These are phyloP conservation scores for Rhadina sibilatrix DNA, from an alignment of 2,113 vertebrate genomes.

Conservation along the genomic window DNA sequence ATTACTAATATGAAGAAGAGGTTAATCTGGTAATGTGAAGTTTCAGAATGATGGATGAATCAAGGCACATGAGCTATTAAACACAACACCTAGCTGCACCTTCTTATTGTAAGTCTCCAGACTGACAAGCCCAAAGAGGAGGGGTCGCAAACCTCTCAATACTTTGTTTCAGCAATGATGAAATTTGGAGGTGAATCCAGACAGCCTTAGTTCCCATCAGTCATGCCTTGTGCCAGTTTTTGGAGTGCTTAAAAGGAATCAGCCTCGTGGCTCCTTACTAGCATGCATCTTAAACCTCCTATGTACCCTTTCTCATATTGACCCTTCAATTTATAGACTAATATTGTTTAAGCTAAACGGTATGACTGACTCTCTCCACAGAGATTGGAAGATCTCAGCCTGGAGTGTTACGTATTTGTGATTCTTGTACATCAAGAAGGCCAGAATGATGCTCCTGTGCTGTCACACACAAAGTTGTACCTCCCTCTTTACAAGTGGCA, in stretches of 20 bases:
- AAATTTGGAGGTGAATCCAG: background rate
- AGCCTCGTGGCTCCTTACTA: background rate
- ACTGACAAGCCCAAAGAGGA: background rate
- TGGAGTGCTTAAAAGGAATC: background rate
- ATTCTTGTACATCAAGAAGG: background rate
- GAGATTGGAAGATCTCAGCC: background rate
- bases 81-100: background rate
- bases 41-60: slow-evolving; percentile 36
- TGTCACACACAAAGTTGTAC: background rate
- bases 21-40: slow-evolving; percentile 10
- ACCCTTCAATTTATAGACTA: background rate
- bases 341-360: background rate
- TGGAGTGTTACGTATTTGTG: background rate
- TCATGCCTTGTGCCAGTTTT: background rate
- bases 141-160: background rate
- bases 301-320: background rate
- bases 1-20: slow-evolving; percentile 26
- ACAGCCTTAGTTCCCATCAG: background rate
- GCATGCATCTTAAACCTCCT: background rate
- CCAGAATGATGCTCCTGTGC: background rate
- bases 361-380: background rate
- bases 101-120: background rate
- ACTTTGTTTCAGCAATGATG: background rate
- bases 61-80: background rate
- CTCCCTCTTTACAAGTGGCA: background rate